These are phyloP conservation scores for Manacus vitellinus DNA, from an alignment of 2,113 vertebrate species.

Conservation along the genomic window DNA sequence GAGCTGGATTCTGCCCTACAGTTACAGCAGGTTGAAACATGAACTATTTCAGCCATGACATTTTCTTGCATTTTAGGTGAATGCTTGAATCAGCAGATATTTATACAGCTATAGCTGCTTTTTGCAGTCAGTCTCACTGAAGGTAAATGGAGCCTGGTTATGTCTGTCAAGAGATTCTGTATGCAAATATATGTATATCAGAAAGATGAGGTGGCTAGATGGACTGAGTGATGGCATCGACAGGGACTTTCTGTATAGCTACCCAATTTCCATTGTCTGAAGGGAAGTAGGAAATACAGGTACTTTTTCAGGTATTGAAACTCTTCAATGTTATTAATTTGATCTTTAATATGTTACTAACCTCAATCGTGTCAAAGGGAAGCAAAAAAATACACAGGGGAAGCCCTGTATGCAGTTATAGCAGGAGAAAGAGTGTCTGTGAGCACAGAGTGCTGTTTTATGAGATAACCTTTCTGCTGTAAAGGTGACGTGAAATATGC, in stretches of 20 bases:
- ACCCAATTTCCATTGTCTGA: neutral
- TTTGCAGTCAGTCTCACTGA: neutral
- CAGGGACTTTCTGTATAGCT: neutral
- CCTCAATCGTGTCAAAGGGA: neutral
- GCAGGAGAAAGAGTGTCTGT: neutral
- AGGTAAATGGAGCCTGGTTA: neutral
- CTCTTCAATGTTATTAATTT: neutral
- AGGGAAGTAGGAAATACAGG: neutral
- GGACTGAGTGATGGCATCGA: neutral
- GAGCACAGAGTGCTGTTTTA: neutral
- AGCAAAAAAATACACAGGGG: neutral
- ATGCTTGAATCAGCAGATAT: conserved; percentile 4
- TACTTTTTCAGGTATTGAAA: neutral
- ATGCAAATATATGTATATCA: neutral
- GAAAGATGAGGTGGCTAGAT: neutral
- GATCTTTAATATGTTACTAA: neutral
- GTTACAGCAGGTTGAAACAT: neutral
- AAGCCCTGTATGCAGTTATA: neutral
- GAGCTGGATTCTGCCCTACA: neutral
- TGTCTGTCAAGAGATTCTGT: neutral
- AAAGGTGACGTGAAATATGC: neutral
- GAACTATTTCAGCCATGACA: neutral
- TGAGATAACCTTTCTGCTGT: conserved; percentile 9
- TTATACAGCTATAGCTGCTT: neutral
- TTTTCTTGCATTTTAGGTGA: neutral